These are phyloP conservation scores for Phrynocephalus guinanensis DNA, from an alignment of 2,797 vertebrate genomes.

Conservation along the genomic window DNA sequence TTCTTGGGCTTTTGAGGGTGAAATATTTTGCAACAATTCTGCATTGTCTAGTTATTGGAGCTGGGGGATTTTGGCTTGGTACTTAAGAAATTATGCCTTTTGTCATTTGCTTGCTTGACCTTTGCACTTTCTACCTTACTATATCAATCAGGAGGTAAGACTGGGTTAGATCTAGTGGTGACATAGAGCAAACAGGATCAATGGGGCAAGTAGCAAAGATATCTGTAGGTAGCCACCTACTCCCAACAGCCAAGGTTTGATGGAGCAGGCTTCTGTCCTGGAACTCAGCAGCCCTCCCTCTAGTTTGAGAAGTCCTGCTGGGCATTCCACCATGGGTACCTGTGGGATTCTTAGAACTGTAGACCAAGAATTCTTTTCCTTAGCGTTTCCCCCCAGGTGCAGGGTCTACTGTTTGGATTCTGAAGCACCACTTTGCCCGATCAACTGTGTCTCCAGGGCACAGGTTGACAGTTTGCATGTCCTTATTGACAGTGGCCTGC, in stretches of 20 bases:
- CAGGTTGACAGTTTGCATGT: no score
- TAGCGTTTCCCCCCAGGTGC: no score
- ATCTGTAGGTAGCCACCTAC: not conserved
- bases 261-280: not conserved
- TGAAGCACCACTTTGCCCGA: no score
- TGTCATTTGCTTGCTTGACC: not conserved
- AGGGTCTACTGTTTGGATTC: no score
- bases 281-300: not conserved
- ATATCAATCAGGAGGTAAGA: not conserved
- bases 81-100: not conserved
- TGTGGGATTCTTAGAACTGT: no score
- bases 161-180: not conserved
- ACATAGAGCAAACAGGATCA: not conserved
- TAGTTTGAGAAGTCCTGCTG: not conserved
- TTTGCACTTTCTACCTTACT: not conserved
- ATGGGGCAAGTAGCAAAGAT: not conserved
- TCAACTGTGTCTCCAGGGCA: no score
- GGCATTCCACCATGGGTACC: not conserved
- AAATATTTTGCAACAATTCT: no score
- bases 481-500: no score
- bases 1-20: no score
- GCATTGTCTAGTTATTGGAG: not conserved
- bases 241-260: not conserved
- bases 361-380: no score
- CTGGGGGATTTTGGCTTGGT: not conserved